Evolutionary conservation across 2,888 invertebrate species (phyloP).

Genomic region (Dione vanillae): DNA sequence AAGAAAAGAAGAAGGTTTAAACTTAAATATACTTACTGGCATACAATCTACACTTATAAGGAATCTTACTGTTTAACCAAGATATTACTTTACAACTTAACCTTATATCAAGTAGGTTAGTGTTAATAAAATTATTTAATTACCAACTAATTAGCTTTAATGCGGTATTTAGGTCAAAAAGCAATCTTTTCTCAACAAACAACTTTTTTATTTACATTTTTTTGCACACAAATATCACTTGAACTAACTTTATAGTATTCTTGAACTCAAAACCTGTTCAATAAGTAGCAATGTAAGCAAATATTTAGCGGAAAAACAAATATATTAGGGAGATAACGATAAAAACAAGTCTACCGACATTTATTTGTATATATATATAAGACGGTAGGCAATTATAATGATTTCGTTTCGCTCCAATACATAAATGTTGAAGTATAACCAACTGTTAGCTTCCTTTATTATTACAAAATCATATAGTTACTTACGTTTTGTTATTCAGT

Average conservation of each 20-base stretch:
- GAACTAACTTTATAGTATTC: not conserved
- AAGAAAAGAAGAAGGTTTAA: not conserved
- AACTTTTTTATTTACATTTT: not conserved
- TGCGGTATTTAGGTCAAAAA: slow-evolving; percentile 17
- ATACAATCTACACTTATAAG: not conserved
- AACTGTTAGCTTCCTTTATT: slow-evolving; percentile 18
- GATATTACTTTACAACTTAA: slow-evolving; percentile 10
- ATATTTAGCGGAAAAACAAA: slow-evolving; percentile 5
- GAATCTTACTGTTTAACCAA: slow-evolving; percentile 10
- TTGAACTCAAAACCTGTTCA: not conserved
- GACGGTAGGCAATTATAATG: not conserved
- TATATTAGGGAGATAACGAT: slow-evolving; percentile 7
- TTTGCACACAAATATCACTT: not conserved
- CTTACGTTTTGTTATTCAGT: slow-evolving; percentile 20
- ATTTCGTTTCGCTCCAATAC: slow-evolving; percentile 7
- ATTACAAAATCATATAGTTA: slow-evolving; percentile 18
- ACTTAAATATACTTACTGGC: not conserved
- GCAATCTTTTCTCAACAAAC: not conserved
- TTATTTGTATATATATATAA: not conserved
- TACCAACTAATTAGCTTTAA: slow-evolving; percentile 17
- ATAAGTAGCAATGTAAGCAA: not conserved
- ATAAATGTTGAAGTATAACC: slow-evolving; percentile 7
- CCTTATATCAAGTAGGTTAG: slow-evolving; percentile 12
- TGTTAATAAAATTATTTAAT: slow-evolving; percentile 24
- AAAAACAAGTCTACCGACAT: slow-evolving; percentile 13